These are phyloP conservation scores for Lydus trimaculatus DNA, from an alignment of 2,888 invertebrate genomes.

Conservation along the genomic window DNA sequence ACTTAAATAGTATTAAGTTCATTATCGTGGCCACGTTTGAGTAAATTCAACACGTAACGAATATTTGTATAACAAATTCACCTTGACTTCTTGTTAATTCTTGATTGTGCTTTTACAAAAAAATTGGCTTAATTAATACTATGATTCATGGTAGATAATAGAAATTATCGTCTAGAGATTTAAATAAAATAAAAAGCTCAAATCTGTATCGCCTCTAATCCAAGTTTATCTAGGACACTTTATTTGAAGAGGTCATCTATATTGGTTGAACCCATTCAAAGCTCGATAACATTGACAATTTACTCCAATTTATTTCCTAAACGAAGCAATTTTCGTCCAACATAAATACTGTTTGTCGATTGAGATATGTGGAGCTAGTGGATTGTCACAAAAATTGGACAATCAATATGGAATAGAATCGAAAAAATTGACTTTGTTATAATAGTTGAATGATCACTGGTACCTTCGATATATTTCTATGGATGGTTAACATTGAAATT, in stretches of 20 bases:
- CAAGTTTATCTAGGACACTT: not conserved
- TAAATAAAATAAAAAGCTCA: not conserved
- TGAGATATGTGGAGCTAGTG: not conserved
- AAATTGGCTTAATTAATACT: not conserved
- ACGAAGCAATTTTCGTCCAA: conserved; percentile 1
- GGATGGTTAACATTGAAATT: not conserved
- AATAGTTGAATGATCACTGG: too few species aligned
- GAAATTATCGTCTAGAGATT: not conserved
- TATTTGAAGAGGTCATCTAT: conserved; percentile 8
- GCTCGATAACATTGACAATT: conserved; percentile 17
- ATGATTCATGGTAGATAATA: not conserved
- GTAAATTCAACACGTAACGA: too few species aligned
- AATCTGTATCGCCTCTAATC: not conserved
- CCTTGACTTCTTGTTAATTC: too few species aligned
- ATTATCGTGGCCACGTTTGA: not conserved
- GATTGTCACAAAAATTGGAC: too few species aligned
- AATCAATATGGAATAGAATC: too few species aligned
- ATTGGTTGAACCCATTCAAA: conserved; percentile 11
- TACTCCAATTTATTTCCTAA: conserved; percentile 11
- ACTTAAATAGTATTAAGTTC: not conserved
- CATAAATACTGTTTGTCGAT: not conserved
- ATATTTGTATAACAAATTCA: too few species aligned
- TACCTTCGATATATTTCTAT: too few species aligned
- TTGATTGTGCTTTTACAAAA: too few species aligned
- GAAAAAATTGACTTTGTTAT: too few species aligned